Evolutionary conservation across 1,140 invertebrate species (phyloP).

Genomic region (Pachypsylla venusta): DNA sequence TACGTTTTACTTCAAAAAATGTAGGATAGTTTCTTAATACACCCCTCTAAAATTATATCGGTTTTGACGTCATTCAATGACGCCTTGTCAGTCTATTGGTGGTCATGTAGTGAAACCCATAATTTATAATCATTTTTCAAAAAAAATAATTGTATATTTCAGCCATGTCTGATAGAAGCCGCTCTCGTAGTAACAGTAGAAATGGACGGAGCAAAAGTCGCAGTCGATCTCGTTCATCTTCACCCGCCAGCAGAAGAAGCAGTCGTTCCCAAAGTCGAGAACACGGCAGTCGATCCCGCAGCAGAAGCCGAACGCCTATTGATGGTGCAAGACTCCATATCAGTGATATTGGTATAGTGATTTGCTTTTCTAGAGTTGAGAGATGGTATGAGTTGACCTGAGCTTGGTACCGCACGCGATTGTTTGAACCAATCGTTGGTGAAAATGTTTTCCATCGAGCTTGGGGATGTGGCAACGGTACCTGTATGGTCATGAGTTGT

Average conservation of each 20-base stretch:
- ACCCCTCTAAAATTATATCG: too few species aligned
- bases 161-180: not conserved
- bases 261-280: not conserved
- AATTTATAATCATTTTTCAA: too few species aligned
- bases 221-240: not conserved
- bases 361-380: not conserved
- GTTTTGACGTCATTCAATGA: too few species aligned
- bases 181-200: not conserved
- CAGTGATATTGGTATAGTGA: slow-evolving; percentile 1
- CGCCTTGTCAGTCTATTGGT: too few species aligned
- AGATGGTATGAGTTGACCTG: not conserved
- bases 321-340: slow-evolving; percentile 7
- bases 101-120: too few species aligned
- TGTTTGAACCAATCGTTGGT: not conserved
- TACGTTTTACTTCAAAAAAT: too few species aligned
- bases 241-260: not conserved
- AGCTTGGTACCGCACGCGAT: not conserved
- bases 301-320: not conserved
- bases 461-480: too few species aligned
- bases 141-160: too few species aligned
- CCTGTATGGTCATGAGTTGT: too few species aligned
- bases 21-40: too few species aligned
- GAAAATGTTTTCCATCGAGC: not conserved
- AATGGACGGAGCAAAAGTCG: not conserved
- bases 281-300: not conserved